Evolutionary conservation across 2,888 invertebrate genomes (phyloP).

Genomic region (Cephus nigrinus): DNA sequence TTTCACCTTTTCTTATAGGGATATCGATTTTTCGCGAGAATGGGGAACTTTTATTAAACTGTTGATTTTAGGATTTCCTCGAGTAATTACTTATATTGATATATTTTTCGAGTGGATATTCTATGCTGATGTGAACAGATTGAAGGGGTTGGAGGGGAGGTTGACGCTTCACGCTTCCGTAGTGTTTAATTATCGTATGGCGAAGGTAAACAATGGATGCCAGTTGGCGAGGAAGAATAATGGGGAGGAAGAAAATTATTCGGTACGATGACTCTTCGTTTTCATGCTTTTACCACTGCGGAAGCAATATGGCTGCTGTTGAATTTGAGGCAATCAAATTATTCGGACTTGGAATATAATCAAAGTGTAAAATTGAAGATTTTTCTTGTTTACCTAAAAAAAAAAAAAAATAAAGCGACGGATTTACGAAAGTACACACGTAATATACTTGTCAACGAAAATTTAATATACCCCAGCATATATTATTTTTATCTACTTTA

Average conservation of each 20-base stretch:
- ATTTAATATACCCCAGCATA: not conserved
- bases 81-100: not conserved
- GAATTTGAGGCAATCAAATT: slow-evolving; percentile 23
- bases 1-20: not conserved
- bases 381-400: not conserved
- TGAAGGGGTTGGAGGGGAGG: not conserved
- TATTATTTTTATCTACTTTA: not conserved
- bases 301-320: slow-evolving; percentile 6
- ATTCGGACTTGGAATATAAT: not conserved
- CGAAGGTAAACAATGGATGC: not conserved
- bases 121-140: not conserved
- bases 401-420: slow-evolving; percentile 4
- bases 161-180: not conserved
- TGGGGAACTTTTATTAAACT: not conserved
- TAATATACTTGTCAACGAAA: not conserved
- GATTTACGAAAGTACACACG: slow-evolving; percentile 8
- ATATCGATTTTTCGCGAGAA: not conserved
- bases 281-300: slow-evolving; percentile 8
- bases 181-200: not conserved
- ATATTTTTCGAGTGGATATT: not conserved
- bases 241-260: slow-evolving; percentile 20
- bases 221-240: not conserved
- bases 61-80: not conserved
- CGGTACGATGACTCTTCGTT: slow-evolving; percentile 27
- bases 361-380: not conserved